phyloP scores from a whole-genome alignment of 1,140 invertebrate genomes.

The Dolichoris vasculosae region DNA sequence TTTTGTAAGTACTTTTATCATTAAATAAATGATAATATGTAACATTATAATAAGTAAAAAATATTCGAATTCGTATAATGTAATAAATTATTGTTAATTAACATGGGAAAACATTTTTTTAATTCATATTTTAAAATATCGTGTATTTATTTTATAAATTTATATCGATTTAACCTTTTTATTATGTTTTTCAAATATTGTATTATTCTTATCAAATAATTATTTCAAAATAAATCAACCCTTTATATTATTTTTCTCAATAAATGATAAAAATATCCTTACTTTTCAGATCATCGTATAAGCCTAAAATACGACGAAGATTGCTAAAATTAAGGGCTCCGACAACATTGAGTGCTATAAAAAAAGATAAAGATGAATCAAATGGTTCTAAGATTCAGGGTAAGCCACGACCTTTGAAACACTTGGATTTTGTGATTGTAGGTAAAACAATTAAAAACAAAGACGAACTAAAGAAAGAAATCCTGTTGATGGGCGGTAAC shows the following conservation, averaged over 20 bases:
- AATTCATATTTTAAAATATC: constrained; percentile 53
- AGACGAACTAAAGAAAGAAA: constrained; percentile 80
- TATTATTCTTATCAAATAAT: no score
- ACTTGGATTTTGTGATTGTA: constrained; percentile 86
- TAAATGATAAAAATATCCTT: constrained; percentile 54
- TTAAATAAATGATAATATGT: constrained; percentile 27
- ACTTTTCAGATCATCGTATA: constrained; percentile 72
- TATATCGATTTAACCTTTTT: no score
- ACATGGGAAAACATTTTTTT: no score
- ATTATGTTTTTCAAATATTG: no score
- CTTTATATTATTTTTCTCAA: not conserved
- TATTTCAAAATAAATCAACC: no score
- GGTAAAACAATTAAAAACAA: constrained; percentile 78
- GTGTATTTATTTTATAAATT: constrained; percentile 39
- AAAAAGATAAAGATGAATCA: constrained; percentile 77
- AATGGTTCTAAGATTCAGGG: constrained; percentile 78
- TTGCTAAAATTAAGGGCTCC: constrained; percentile 79
- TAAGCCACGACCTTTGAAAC: constrained; percentile 81
- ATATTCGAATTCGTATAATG: no score
- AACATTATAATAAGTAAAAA: no score
- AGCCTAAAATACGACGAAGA: constrained; percentile 79
- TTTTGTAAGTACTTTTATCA: constrained; percentile 75
- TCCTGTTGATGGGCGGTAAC: constrained; percentile 85
- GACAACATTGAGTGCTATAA: constrained; percentile 70
- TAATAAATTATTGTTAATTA: no score